A percentile compares a stretch with the other conserved stretches of the same genome.
These are phyloP conservation scores for Paedocypris micromegethes DNA, from an alignment of 2,797 vertebrate genomes.

Conservation along the genomic window DNA sequence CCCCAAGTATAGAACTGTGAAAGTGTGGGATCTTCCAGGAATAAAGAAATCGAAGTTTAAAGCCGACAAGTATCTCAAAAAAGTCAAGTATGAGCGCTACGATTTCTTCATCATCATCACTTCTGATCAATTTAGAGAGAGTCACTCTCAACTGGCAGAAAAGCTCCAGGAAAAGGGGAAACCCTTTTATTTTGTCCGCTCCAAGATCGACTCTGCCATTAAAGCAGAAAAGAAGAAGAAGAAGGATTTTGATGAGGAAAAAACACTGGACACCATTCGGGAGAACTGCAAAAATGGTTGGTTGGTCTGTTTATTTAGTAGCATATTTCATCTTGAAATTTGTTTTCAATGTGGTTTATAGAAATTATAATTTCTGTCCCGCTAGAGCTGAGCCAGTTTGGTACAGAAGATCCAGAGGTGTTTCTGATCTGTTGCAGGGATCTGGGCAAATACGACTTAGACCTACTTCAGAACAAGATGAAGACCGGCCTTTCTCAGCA, in stretches of 20 bases:
- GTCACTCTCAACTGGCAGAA: slow-evolving; percentile 56
- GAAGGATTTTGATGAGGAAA: slow-evolving; percentile 46
- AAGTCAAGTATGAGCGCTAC: slow-evolving; percentile 59
- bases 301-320: no score
- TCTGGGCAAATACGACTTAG: slow-evolving; percentile 58
- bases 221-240: slow-evolving; percentile 54
- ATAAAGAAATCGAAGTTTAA: slow-evolving; percentile 61
- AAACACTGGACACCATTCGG: slow-evolving; percentile 49
- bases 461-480: slow-evolving; percentile 57
- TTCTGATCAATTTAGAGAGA: slow-evolving; percentile 55
- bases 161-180: slow-evolving; percentile 61
- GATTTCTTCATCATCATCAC: slow-evolving; percentile 67
- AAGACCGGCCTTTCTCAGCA: slow-evolving; percentile 62
- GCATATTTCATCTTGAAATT: background rate
- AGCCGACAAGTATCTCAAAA: slow-evolving; percentile 61
- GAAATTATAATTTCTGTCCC: background rate
- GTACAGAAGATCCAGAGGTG: slow-evolving; percentile 47
- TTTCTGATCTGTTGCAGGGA: slow-evolving; percentile 64
- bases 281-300: slow-evolving; percentile 49
- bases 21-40: slow-evolving; percentile 70
- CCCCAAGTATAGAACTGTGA: slow-evolving; percentile 59
- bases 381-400: slow-evolving; percentile 26
- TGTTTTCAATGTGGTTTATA: background rate
- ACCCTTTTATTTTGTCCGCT: slow-evolving; percentile 68
- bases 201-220: slow-evolving; percentile 62